Percentiles rank a stretch among this genome's conserved stretches.
Evolutionary conservation across 1,140 invertebrate genomes (phyloP).

Genomic region (Drosophila takahashii): DNA sequence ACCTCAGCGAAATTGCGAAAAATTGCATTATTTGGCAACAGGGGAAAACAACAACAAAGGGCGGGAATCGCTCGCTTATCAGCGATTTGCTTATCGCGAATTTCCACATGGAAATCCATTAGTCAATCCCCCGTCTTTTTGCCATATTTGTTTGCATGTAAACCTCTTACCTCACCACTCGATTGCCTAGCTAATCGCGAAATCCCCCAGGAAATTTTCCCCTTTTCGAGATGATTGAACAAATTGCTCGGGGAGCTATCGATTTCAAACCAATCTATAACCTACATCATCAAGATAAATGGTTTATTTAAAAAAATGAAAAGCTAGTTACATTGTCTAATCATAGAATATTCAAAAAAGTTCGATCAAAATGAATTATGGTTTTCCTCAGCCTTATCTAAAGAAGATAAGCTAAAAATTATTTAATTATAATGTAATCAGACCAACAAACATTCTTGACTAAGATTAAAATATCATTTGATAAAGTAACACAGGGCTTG

Average conservation of each 20-base stretch:
- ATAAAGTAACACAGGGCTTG: too few species aligned
- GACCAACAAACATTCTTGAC: too few species aligned
- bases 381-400: too few species aligned
- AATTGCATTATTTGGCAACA: constrained; percentile 43
- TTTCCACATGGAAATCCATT: constrained; percentile 60
- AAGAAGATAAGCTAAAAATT: too few species aligned
- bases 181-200: constrained; percentile 65
- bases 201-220: constrained; percentile 54
- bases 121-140: constrained; percentile 35
- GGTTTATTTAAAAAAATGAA: background rate
- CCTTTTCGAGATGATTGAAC: constrained; percentile 23
- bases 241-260: constrained; percentile 59
- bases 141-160: constrained; percentile 27
- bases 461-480: too few species aligned
- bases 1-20: constrained; percentile 46
- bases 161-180: constrained; percentile 53
- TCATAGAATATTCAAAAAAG: too few species aligned
- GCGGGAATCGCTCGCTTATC: constrained; percentile 40
- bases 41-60: constrained; percentile 22
- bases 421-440: too few species aligned
- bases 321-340: too few species aligned
- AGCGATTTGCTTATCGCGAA: constrained; percentile 55
- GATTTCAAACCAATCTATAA: constrained; percentile 57
- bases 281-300: constrained; percentile 9
- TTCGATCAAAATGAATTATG: too few species aligned